phyloP scores from a whole-genome alignment of 1,140 invertebrate species.

The Potamilus streckersoni region DNA sequence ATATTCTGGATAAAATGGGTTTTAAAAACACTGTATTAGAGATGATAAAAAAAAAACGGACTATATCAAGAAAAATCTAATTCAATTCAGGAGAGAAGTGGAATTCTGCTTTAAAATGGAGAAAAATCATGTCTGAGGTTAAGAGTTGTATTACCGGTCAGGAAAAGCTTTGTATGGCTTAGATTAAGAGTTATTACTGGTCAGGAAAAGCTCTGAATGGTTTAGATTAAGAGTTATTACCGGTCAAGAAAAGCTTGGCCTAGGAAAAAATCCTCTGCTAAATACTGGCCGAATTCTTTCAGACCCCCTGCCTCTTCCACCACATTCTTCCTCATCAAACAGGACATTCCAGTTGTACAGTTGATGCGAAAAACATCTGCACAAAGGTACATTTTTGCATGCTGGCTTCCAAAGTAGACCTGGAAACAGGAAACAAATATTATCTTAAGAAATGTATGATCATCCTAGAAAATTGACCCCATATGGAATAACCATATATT shows the following conservation, averaged over 20 bases:
- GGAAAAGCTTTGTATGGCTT: too few species aligned
- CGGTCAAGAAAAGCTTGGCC: constrained; percentile 89
- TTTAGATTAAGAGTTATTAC: constrained; percentile 36
- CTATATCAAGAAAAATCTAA: too few species aligned
- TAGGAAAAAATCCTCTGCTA: constrained; percentile 99
- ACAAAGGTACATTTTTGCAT: constrained; percentile 93
- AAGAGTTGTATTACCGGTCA: too few species aligned
- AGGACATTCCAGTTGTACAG: constrained; percentile 99
- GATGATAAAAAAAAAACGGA: too few species aligned
- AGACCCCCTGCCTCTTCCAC: constrained; percentile 95
- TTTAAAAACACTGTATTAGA: too few species aligned
- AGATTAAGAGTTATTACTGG: too few species aligned
- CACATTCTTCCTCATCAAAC: constrained; percentile 88
- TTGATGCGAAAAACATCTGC: constrained; percentile 93
- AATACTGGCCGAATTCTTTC: constrained; percentile 89
- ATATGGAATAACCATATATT: neutral
- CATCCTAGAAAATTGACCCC: neutral
- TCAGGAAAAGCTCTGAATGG: too few species aligned
- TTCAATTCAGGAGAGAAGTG: too few species aligned
- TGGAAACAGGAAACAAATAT: constrained; percentile 57
- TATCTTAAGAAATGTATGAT: neutral
- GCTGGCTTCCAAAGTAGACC: constrained; percentile 97
- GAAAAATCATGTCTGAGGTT: too few species aligned
- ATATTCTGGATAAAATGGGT: too few species aligned
- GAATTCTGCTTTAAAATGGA: too few species aligned